Percentiles rank a stretch among this genome's conserved stretches.
Evolutionary conservation across 2,113 vertebrate species (phyloP).

Genomic region (Heliornis fulica): DNA sequence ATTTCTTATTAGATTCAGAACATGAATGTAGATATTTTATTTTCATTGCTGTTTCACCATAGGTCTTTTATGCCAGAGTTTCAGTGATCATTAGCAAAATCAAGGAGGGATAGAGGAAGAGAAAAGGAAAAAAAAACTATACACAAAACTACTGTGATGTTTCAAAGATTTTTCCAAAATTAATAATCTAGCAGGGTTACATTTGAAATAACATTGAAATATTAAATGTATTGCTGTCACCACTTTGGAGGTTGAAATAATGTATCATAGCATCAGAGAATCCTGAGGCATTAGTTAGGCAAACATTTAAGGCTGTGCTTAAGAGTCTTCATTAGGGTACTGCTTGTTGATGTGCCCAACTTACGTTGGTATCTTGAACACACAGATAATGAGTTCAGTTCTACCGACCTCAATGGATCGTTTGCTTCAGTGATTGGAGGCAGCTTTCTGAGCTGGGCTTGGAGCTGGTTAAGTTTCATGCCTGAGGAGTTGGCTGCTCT

Average conservation of each 20-base stretch:
- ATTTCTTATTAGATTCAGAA: not conserved
- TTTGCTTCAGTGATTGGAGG: not conserved
- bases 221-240: not conserved
- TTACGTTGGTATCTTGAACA: not conserved
- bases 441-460: not conserved
- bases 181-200: not conserved
- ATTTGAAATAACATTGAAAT: not conserved
- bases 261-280: not conserved
- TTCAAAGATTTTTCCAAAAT: not conserved
- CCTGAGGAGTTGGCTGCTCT: not conserved
- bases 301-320: not conserved
- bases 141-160: not conserved
- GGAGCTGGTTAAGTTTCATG: not conserved
- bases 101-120: not conserved
- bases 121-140: not conserved
- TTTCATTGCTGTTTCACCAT: not conserved
- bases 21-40: not conserved
- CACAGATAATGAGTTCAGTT: accelerated
- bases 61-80: not conserved
- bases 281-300: not conserved
- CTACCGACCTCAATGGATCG: not conserved
- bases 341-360: not conserved
- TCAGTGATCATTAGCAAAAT: not conserved
- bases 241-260: not conserved
- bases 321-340: not conserved